A percentile compares a stretch with the other conserved stretches of the same genome.
These are phyloP conservation scores for Melanargia galathea DNA, from an alignment of 2,888 invertebrate species.

Conservation along the genomic window DNA sequence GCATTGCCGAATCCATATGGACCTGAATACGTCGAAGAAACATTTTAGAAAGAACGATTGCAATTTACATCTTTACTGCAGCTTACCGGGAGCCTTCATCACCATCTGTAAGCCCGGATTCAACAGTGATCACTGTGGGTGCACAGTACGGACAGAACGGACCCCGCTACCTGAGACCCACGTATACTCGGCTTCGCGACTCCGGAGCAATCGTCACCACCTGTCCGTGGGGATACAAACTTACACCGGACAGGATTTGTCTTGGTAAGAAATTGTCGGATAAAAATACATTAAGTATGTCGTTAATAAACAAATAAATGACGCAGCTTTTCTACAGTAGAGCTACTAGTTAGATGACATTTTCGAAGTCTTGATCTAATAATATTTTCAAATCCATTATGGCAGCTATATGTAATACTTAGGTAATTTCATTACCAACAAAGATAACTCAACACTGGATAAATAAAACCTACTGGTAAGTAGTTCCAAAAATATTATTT, in stretches of 20 bases:
- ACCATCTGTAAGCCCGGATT: slow-evolving; percentile 44
- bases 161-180: slow-evolving; percentile 57
- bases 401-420: too few species aligned
- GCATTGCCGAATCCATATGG: too few species aligned
- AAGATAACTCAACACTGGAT: too few species aligned
- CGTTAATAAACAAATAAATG: too few species aligned
- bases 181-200: slow-evolving; percentile 52
- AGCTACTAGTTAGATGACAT: too few species aligned
- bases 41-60: neutral
- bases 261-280: slow-evolving; percentile 52
- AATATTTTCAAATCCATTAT: too few species aligned
- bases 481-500: too few species aligned
- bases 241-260: slow-evolving; percentile 87
- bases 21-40: too few species aligned
- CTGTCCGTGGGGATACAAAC: slow-evolving; percentile 91
- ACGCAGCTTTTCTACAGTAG: too few species aligned
- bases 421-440: too few species aligned
- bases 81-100: slow-evolving; percentile 23
- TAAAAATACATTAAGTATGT: neutral
- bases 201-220: slow-evolving; percentile 55
- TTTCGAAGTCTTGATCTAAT: too few species aligned
- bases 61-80: neutral
- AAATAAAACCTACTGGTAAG: too few species aligned
- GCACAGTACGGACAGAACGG: slow-evolving; percentile 73
- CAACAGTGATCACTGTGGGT: slow-evolving; percentile 71